Percentiles rank a stretch among this genome's conserved stretches.
Conservation (phyloP, 2,797 vertebrate species). For the Psittacula echo region DNA sequence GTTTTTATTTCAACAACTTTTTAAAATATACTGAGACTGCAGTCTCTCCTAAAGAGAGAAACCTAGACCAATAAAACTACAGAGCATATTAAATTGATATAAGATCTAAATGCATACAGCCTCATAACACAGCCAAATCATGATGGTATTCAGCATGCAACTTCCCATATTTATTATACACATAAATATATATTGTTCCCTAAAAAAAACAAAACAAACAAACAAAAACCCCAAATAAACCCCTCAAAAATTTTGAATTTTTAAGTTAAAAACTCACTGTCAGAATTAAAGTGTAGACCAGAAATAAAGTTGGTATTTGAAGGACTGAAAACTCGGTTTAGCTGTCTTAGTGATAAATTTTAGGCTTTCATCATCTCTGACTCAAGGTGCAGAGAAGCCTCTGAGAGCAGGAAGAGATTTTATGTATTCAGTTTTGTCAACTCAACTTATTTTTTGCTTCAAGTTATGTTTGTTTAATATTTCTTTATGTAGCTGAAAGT, state of each 20-base stretch:
- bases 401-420: not conserved
- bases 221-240: too few species aligned
- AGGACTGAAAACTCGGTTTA: not conserved
- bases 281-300: not conserved
- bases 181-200: not conserved
- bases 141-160: not conserved
- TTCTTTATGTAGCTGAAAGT: not conserved
- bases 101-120: not conserved
- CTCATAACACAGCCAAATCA: not conserved
- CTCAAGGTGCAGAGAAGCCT: not conserved
- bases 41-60: not conserved
- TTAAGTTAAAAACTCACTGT: not conserved
- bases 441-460: not conserved
- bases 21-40: not conserved
- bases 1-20: not conserved
- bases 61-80: not conserved
- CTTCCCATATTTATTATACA: not conserved
- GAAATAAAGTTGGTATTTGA: not conserved
- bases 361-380: not conserved
- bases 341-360: not conserved
- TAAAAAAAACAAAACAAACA: accelerated
- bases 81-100: not conserved
- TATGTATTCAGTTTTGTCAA: not conserved
- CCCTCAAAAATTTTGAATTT: not conserved
- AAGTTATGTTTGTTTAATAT: not conserved